Evolutionary conservation across 2,797 vertebrate species (phyloP), one percentile per base, ranked within the genome.

Genomic region (Bradypus variegatus): DNA sequence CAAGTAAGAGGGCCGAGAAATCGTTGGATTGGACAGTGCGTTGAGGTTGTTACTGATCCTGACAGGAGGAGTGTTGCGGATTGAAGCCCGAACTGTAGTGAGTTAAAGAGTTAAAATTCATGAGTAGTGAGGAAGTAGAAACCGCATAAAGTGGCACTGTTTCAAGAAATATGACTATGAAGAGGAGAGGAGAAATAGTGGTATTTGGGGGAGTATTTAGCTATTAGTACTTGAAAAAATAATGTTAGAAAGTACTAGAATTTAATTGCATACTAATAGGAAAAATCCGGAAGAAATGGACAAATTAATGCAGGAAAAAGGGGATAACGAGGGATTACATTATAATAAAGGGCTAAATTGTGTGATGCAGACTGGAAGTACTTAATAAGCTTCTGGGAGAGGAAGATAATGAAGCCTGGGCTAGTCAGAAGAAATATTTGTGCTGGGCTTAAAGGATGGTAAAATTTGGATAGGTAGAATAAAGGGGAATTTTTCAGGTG

Each of bases 251-350:
- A n/a, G 58, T 72, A 67, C 3, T 60, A 41, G 70, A 76, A 86
- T n/a, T 45, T 82, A 16, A 18, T 93, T 89, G 29, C 87, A 64
- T 92, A 48, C 31, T 93, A 90, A 82, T 79, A 91, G 75, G 82
- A 69, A 50, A 91, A 89, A 93, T 94, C 41, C 48, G 8, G 33
- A 55, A 80, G 90, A 58, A 92, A 92, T 53, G 85, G 67, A 69
- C 85, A 89, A 89, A 94, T 86, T 89, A 93, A 88, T 76, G 36
- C 75, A 91, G 81, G 89, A 82, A 82, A n/a, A 90, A 21, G 58
- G 72, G 78, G 45, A 75, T 94, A 86, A 93, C 36, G 53, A 75
- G 78, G 67, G 94, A 93, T 93, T 83, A 76, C 5, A 72, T 0
- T 65, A 25, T 77, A 79, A 89, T 67, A 72, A 91, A 90, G 91